A percentile compares a stretch with the other conserved stretches of the same genome.
These are phyloP conservation scores for Mus minutoides DNA, from an alignment of 2,797 vertebrate species.

Conservation along the genomic window DNA sequence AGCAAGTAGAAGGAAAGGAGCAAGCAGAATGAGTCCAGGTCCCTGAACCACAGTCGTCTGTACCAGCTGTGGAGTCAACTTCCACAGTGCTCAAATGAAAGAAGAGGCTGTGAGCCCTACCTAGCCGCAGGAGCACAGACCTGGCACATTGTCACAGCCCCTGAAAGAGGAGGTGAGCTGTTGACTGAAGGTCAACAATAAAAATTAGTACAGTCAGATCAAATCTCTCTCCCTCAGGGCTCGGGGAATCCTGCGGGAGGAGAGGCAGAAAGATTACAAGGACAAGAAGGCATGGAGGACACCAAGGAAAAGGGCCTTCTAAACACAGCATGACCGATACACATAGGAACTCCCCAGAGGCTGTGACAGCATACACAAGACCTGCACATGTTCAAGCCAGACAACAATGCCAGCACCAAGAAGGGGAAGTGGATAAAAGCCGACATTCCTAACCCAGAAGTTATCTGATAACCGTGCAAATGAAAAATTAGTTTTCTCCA, in stretches of 20 bases:
- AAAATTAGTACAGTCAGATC: background rate
- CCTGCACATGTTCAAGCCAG: background rate
- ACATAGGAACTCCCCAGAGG: background rate
- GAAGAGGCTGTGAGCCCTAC: background rate
- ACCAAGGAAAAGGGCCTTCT: background rate
- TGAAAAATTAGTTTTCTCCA: background rate
- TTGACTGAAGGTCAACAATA: background rate
- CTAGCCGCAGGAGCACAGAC: background rate
- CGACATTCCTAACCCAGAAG: background rate
- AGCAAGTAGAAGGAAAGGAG: background rate
- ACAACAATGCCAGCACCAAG: background rate
- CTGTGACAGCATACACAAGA: background rate
- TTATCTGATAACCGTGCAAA: background rate
- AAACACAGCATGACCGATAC: background rate
- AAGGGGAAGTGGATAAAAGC: background rate
- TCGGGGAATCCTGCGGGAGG: background rate
- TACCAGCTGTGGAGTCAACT: background rate
- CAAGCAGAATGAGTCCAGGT: background rate
- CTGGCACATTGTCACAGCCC: background rate
- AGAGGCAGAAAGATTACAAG: background rate
- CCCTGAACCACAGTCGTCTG: background rate
- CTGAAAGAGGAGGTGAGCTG: background rate
- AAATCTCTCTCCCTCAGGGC: background rate
- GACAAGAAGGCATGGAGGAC: background rate
- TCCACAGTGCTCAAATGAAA: background rate